Evolutionary conservation across 2,888 invertebrate genomes (phyloP), one percentile per base, ranked within the genome.

Genomic region (Agrypnus murinus): DNA sequence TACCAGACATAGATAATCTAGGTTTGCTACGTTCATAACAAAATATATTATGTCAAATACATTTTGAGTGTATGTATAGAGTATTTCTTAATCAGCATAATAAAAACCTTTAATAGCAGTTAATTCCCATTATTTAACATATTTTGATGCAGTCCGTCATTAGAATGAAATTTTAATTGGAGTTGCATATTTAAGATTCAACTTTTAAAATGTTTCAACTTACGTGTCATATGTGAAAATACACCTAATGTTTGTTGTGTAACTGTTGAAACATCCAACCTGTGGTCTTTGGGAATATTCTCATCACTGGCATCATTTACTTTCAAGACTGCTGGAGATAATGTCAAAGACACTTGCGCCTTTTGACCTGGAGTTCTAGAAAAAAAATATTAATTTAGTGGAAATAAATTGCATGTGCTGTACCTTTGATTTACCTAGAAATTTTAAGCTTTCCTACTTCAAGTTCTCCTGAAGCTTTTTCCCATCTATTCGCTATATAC

Each of bases 401-500:
- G n/a, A 12, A 12, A 38, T 19, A 3, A 17, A 50, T 31, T n/a
- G n/a, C n/a, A n/a, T n/a, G n/a, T n/a, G n/a, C n/a, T n/a, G n/a
- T n/a, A n/a, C n/a, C n/a, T n/a, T n/a, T n/a, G n/a, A n/a, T n/a
- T 82, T 87, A 92, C 86, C 94, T 93, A 32, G 91, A 90, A 80
- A 98, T 98, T 82, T 93, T 93, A 63, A 98, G 87, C 86, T 96
- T 96, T 10, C 97, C 98, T 48, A 98, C 97, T 88, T 97, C 97
- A 81, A 95, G 92, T 82, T 94, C 94, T 46, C 95, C 94, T n/a
- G 93, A 91, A 7, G 95, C 92, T 83, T 95, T 95, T 82, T 96
- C 95, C 98, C 98, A 98, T 87, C 94, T 93, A 80, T 95, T 95
- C 4, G 97, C 95, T 78, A 98, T 93, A 85, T 98, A 98, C 87